A percentile compares a stretch with the other conserved stretches of the same genome.
These are phyloP conservation scores for Sciurus vulgaris DNA, from an alignment of 2,797 vertebrate genomes.

Conservation along the genomic window DNA sequence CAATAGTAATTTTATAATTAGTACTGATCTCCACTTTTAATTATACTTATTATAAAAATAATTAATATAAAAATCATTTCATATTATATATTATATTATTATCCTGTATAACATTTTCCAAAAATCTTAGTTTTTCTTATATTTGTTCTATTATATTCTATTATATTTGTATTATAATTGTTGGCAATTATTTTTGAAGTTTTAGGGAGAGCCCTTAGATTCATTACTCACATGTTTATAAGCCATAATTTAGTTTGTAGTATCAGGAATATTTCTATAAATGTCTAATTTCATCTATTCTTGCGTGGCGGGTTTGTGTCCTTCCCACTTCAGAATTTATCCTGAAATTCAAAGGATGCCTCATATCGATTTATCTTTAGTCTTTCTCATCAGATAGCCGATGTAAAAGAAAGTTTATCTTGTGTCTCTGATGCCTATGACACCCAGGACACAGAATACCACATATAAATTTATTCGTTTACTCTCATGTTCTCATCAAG, in stretches of 20 bases:
- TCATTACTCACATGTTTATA: background rate
- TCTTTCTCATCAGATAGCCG: background rate
- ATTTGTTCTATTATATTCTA: background rate
- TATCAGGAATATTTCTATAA: background rate
- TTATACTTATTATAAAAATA: background rate
- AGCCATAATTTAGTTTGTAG: background rate
- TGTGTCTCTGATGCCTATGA: background rate
- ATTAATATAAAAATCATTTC: background rate
- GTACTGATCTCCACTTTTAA: background rate
- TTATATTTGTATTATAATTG: too few relatives aligned
- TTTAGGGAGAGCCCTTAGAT: background rate
- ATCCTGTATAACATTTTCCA: background rate
- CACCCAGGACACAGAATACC: background rate
- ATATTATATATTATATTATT: background rate
- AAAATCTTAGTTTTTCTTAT: background rate
- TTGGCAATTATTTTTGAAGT: background rate
- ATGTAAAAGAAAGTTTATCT: background rate
- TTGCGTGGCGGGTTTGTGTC: background rate
- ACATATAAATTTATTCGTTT: background rate
- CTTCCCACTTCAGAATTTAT: conserved; percentile 8
- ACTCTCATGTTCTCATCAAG: background rate
- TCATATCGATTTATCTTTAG: background rate
- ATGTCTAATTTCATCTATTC: background rate
- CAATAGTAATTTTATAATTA: background rate
- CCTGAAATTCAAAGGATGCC: background rate